These are phyloP conservation scores for Tapirus terrestris DNA, from an alignment of 2,113 vertebrate species.

Conservation along the genomic window DNA sequence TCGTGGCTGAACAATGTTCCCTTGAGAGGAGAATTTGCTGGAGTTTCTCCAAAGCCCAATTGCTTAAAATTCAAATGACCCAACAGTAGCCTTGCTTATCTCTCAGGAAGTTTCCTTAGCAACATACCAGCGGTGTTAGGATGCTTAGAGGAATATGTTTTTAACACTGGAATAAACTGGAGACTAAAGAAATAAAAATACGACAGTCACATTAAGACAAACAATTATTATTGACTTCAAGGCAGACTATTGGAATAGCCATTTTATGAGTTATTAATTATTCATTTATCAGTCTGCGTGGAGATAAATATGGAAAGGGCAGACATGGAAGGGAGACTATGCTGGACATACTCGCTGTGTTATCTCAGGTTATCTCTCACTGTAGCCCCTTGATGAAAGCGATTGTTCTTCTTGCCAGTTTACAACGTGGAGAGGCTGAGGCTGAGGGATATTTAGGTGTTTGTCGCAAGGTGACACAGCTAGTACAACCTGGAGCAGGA, in stretches of 20 bases:
- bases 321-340: background rate
- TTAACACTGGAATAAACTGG: background rate
- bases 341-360: background rate
- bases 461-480: background rate
- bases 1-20: background rate
- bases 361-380: background rate
- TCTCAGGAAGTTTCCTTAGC: conserved; percentile 50
- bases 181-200: background rate
- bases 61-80: conserved; percentile 53
- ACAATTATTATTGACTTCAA: background rate
- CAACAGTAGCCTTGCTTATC: background rate
- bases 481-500: background rate
- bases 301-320: background rate
- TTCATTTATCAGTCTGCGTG: background rate
- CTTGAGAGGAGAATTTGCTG: conserved; percentile 33
- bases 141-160: background rate
- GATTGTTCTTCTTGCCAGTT: background rate
- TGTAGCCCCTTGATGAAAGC: background rate
- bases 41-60: background rate
- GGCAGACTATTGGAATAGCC: background rate
- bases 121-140: background rate
- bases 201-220: background rate
- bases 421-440: background rate
- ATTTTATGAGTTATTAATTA: background rate
- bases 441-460: background rate